Conservation (phyloP, 2,888 invertebrate species). For the Drosophila borborema region DNA sequence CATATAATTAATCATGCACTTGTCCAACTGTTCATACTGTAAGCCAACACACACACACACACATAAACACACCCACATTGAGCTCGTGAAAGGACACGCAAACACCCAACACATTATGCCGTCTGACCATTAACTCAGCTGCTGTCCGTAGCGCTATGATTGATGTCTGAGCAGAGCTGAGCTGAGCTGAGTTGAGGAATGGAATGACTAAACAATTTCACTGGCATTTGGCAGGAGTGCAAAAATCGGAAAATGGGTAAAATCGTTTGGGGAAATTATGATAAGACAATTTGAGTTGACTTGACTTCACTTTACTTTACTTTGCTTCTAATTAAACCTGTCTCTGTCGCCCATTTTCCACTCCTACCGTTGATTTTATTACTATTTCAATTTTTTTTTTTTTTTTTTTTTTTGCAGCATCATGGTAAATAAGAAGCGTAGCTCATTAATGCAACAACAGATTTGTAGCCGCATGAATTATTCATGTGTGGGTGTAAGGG, state of each 20-base stretch:
- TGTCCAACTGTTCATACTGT: conserved; percentile 62
- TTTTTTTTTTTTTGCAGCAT: conserved; percentile 60
- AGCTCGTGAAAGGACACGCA: conserved; percentile 59
- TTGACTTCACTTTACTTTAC: not conserved
- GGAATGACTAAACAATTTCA: conserved; percentile 73
- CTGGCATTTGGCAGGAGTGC: conserved; percentile 54
- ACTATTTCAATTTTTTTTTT: conserved; percentile 5
- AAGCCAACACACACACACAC: conserved; percentile 15
- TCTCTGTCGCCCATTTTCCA: conserved; percentile 30
- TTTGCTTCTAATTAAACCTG: conserved; percentile 73
- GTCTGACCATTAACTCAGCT: conserved; percentile 67
- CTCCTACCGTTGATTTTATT: not conserved
- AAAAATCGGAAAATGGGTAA: conserved; percentile 58
- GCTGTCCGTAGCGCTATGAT: conserved; percentile 61
- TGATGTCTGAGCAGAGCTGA: conserved; percentile 56
- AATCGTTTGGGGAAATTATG: conserved; percentile 67
- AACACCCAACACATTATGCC: conserved; percentile 73
- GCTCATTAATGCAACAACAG: conserved; percentile 74
- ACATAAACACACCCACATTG: conserved; percentile 12
- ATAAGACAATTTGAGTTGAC: conserved; percentile 76
- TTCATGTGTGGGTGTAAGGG: conserved; percentile 61
- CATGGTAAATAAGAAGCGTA: conserved; percentile 77
- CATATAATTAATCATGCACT: conserved; percentile 81
- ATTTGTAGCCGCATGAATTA: conserved; percentile 70
- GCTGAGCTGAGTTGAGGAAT: conserved; percentile 5